phyloP scores from a whole-genome alignment of 2,797 vertebrate species.

The Podarcis lilfordi region DNA sequence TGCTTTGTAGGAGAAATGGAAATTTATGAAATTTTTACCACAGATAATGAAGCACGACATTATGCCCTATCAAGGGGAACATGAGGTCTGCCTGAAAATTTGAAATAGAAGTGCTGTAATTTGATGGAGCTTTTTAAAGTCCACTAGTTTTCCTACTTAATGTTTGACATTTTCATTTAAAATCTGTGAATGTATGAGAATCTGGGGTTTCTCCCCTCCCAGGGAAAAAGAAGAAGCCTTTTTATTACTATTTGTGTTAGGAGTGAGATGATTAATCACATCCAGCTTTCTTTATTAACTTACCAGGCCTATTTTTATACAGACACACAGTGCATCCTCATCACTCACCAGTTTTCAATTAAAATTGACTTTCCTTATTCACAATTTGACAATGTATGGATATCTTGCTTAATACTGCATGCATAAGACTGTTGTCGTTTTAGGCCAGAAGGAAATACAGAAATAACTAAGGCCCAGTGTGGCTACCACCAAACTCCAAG shows the following conservation, averaged over 20 bases:
- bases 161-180: background rate
- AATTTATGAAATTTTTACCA: constrained; percentile 48
- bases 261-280: background rate
- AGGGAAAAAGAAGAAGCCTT: background rate
- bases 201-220: background rate
- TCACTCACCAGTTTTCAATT: background rate
- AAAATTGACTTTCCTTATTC: background rate
- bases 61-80: constrained; percentile 23
- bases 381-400: background rate
- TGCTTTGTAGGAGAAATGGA: constrained; percentile 53
- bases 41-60: constrained; percentile 46
- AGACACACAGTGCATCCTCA: background rate
- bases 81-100: constrained; percentile 48
- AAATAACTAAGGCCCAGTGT: background rate
- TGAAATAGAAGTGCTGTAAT: constrained; percentile 39
- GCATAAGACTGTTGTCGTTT: background rate
- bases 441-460: background rate
- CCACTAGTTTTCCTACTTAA: constrained; percentile 16
- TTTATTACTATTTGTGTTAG: background rate
- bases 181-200: background rate
- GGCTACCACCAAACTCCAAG: background rate
- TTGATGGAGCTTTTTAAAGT: constrained; percentile 40
- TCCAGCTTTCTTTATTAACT: background rate
- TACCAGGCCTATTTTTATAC: background rate
- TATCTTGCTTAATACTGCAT: background rate